A percentile compares a stretch with the other conserved stretches of the same genome.
phyloP scores from a whole-genome alignment of 2,888 invertebrate species.

The Myopa tessellatipennis region DNA sequence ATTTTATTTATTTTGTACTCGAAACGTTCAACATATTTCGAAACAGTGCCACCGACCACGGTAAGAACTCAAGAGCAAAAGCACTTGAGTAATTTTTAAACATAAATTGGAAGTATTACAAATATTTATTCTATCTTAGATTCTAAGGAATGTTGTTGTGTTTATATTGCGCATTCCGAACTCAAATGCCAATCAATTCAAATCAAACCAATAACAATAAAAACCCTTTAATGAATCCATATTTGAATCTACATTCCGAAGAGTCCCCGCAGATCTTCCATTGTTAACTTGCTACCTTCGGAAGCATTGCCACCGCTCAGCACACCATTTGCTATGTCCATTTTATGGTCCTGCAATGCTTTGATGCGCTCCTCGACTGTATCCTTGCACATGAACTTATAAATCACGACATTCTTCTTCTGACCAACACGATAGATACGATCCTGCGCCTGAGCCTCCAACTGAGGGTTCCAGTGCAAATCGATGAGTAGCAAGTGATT shows the following conservation, averaged over 20 bases:
- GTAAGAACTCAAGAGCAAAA: background rate
- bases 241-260: constrained; percentile 69
- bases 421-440: constrained; percentile 94
- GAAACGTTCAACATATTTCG: background rate
- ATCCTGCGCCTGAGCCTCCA: constrained; percentile 95
- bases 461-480: constrained; percentile 97
- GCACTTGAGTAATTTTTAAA: background rate
- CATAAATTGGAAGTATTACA: background rate
- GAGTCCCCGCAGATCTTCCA: constrained; percentile 82
- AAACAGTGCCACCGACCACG: background rate
- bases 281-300: constrained; percentile 77
- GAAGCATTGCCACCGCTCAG: constrained; percentile 77
- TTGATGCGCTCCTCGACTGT: constrained; percentile 91
- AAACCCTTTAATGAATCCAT: no score
- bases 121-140: background rate
- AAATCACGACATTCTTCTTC: constrained; percentile 80
- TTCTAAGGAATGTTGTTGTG: no score
- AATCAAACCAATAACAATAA: no score
- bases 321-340: constrained; percentile 81
- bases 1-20: background rate
- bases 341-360: constrained; percentile 82
- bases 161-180: background rate
- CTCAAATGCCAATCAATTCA: no score
- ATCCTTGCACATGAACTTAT: constrained; percentile 85
- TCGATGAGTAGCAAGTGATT: constrained; percentile 92